Percentiles rank a stretch among this genome's conserved stretches.
Conservation (phyloP, 2,888 invertebrate genomes). For the Noctua fimbriata region DNA sequence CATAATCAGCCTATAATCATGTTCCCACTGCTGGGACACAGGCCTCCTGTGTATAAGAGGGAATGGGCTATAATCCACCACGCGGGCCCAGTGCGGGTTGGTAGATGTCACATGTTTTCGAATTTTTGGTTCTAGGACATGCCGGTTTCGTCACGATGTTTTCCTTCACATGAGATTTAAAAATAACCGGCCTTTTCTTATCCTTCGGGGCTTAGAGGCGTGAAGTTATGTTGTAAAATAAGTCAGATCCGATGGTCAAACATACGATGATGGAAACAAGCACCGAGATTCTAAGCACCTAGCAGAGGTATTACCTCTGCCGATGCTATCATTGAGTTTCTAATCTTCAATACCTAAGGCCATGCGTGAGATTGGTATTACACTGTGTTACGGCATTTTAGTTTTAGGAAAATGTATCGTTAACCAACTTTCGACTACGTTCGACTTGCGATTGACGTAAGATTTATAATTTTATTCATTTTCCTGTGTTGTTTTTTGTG, state of each 20-base stretch:
- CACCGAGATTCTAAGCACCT: conserved; percentile 1
- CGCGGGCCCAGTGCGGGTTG: no score
- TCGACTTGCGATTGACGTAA: conserved; percentile 33
- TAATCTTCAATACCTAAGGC: conserved; percentile 33
- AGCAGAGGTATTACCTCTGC: neutral
- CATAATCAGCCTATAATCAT: no score
- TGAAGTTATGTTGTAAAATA: neutral
- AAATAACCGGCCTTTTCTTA: neutral
- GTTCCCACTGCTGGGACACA: no score
- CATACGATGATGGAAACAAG: conserved; percentile 38
- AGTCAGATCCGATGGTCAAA: neutral
- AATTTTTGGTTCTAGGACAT: no score
- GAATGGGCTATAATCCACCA: no score
- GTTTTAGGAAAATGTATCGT: conserved; percentile 35
- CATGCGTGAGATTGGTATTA: conserved; percentile 52
- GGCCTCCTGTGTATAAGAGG: no score
- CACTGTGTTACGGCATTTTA: conserved; percentile 34
- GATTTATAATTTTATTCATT: neutral
- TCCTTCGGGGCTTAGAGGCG: neutral
- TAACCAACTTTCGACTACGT: neutral
- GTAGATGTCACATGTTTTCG: no score
- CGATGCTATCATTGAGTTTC: conserved; percentile 46
- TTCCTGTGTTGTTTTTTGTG: neutral
- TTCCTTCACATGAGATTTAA: neutral
- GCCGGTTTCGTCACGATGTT: no score